Evolutionary conservation across 2,888 invertebrate genomes (phyloP).

Genomic region (Dicycla oo): DNA sequence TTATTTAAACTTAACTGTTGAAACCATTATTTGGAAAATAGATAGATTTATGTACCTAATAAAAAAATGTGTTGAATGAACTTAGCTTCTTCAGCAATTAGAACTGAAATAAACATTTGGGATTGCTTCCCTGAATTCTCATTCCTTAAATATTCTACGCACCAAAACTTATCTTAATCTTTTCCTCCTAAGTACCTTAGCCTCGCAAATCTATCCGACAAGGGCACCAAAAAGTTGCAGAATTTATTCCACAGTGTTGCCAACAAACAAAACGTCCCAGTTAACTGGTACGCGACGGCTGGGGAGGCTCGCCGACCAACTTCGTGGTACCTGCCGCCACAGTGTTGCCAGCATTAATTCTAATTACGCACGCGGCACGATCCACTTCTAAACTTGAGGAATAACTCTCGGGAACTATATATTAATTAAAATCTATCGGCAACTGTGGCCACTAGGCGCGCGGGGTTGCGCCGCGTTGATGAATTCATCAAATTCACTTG

Average conservation of each 20-base stretch:
- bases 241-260: constrained; percentile 62
- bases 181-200: constrained; percentile 48
- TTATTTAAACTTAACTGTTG: background rate
- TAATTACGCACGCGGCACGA: constrained; percentile 72
- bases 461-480: constrained; percentile 47
- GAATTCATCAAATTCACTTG: constrained; percentile 56
- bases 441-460: constrained; percentile 54
- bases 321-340: constrained; percentile 58
- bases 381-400: constrained; percentile 72
- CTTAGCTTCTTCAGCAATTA: background rate
- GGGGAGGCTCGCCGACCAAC: constrained; percentile 57
- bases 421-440: constrained; percentile 79
- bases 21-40: background rate
- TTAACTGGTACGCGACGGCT: constrained; percentile 59
- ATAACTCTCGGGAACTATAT: constrained; percentile 77
- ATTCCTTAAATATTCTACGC: constrained; percentile 40
- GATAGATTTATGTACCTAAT: background rate
- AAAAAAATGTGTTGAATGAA: background rate
- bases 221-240: constrained; percentile 46
- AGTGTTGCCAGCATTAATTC: constrained; percentile 73
- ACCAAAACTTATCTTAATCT: constrained; percentile 50
- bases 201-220: constrained; percentile 51
- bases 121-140: background rate
- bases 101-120: constrained; percentile 5
- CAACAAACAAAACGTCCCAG: constrained; percentile 60